Base-by-base conservation (phyloP, 2,113 vertebrate genomes). In the Amphiprion ocellaris region DNA sequence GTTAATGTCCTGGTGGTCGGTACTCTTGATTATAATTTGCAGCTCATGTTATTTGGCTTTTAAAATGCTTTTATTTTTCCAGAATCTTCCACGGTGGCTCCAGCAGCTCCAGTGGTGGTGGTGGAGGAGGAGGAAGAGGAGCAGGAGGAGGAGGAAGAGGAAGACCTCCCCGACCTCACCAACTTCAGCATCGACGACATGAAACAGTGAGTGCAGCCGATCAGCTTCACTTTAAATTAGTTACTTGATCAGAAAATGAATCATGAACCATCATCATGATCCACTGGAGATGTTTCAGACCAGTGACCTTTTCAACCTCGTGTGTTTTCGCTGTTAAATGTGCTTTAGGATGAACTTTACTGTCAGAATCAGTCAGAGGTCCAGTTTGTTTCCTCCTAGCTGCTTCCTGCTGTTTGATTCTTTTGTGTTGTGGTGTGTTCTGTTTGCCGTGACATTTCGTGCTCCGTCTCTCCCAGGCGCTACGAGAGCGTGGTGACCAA, bases 401-500 rank as follows among this genome's bases (percentile, higher is more conserved):
- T 7, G 54, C 5, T 19, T 37, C 7, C 56, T 8, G 4, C 30
- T 15, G 49, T 50, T 4, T 23, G 16, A 17, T 49, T 10, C 4
- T 41, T 12, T 0, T 21, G 26, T 50, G 19, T 19, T 2, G 33
- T 62, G 28, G 9, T 7, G 5, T 7, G 1, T 17, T 6, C 12
- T 10, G 15, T 19, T 2, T 6, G 4, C 19, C 19, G 5, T 21
- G 11, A 30, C 30, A 37, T 71, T 15, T 17, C 7, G 15, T 30
- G 30, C 37, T 28, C 69, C 66, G 82, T 52, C 23, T 23, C 74
- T 84, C 61, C 4, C 89, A 99, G 97, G 78, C 96, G 98, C 17
- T 96, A 97, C 0, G 97, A 99, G 60, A 95, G 96, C 67, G 95
- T 98, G 83, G 97, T 99, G 88, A 97, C 95, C n/a, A 94, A 95